phyloP scores from a whole-genome alignment of 2,113 vertebrate genomes.

The Nothobranchius furzeri region DNA sequence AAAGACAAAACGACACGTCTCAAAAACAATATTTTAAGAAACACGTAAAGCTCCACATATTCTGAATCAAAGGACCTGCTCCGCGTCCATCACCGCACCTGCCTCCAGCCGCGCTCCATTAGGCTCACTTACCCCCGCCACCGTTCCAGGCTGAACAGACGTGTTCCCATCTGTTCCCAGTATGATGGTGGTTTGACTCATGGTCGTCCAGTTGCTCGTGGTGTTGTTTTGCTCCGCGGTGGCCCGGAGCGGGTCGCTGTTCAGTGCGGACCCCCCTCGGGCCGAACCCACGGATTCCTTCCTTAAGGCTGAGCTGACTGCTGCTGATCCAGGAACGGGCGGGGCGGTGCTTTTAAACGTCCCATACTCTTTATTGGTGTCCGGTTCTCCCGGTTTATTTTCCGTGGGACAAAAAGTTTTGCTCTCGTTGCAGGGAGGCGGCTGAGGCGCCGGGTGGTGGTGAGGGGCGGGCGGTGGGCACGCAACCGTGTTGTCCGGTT shows the following conservation, averaged over 20 bases:
- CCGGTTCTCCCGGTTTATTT: slow-evolving; percentile 78
- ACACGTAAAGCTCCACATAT: neutral
- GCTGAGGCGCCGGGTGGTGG: slow-evolving; percentile 61
- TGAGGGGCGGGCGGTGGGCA: slow-evolving; percentile 51
- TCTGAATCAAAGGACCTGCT: neutral
- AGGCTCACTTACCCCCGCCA: slow-evolving; percentile 84
- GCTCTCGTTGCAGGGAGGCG: slow-evolving; percentile 77
- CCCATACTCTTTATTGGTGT: slow-evolving; percentile 83
- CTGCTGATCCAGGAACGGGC: slow-evolving; percentile 68
- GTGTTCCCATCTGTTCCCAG: slow-evolving; percentile 93
- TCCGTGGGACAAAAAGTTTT: slow-evolving; percentile 81
- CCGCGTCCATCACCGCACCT: slow-evolving; percentile 1
- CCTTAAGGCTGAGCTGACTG: slow-evolving; percentile 68
- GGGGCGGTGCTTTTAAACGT: slow-evolving; percentile 83
- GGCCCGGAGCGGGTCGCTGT: slow-evolving; percentile 81
- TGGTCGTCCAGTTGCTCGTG: slow-evolving; percentile 85
- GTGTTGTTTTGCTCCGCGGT: slow-evolving; percentile 85
- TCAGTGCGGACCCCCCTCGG: slow-evolving; percentile 81
- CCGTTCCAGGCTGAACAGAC: slow-evolving; percentile 86
- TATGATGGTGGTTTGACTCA: slow-evolving; percentile 96
- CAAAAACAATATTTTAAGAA: too few relatives aligned
- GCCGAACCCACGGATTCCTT: slow-evolving; percentile 78
- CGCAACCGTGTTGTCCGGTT: slow-evolving; percentile 78
- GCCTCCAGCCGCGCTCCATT: slow-evolving; percentile 40
- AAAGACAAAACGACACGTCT: too few relatives aligned